A percentile compares a stretch with the other conserved stretches of the same genome.
Evolutionary conservation across 35 echinoderm and acorn worm species (phyloP).

Genomic region (Strongylocentrotus purpuratus): DNA sequence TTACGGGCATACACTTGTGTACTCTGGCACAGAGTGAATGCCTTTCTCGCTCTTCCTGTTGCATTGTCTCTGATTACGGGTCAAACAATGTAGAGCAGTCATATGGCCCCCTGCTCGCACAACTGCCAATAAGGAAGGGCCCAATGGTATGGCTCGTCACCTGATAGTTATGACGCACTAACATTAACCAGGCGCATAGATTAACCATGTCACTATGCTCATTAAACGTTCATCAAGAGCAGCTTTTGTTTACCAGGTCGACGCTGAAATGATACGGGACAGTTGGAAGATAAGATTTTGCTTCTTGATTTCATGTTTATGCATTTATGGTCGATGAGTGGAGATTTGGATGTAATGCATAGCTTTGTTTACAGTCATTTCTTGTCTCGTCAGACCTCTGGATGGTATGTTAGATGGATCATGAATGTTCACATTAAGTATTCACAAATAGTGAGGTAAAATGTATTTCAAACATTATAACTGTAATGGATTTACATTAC

Average conservation of each 20-base stretch:
- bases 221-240: background rate
- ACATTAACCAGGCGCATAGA: background rate
- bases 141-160: background rate
- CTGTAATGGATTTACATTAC: background rate
- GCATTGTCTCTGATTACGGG: background rate
- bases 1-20: too few species aligned
- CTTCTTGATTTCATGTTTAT: conserved; percentile 5
- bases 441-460: too few species aligned
- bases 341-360: background rate
- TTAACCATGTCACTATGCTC: background rate
- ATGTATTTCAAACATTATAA: background rate
- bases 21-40: too few species aligned
- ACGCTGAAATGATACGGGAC: background rate
- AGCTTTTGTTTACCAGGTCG: background rate
- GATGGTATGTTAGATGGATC: background rate
- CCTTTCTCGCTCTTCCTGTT: too few species aligned
- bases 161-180: background rate
- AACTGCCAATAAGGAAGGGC: background rate
- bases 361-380: conserved; percentile 9
- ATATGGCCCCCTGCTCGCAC: background rate
- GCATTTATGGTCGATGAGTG: background rate
- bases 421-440: too few species aligned
- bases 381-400: background rate
- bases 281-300: background rate
- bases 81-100: background rate